Conservation (phyloP, 2,888 invertebrate genomes). For the Drosophila algonquin region DNA sequence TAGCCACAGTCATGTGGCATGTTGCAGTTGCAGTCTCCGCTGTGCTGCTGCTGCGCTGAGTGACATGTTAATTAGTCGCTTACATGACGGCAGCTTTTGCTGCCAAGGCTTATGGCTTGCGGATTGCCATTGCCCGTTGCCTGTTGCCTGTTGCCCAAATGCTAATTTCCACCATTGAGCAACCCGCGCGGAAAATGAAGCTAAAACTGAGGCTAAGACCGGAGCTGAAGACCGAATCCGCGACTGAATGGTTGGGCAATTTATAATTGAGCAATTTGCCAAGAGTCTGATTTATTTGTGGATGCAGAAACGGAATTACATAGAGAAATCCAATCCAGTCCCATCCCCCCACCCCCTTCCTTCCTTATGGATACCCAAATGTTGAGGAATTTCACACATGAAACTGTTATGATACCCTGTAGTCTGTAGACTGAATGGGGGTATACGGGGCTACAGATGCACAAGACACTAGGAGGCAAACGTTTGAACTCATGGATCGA, state of each 20-base stretch:
- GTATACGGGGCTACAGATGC: background rate
- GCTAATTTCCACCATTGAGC: conserved; percentile 68
- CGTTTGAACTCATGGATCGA: background rate
- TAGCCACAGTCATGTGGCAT: conserved; percentile 3
- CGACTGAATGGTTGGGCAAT: conserved; percentile 62
- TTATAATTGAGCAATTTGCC: conserved; percentile 77
- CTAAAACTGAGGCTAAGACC: conserved; percentile 12
- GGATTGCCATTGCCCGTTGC: conserved; percentile 35
- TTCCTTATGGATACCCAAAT: background rate
- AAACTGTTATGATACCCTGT: background rate
- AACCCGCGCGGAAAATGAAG: conserved; percentile 38
- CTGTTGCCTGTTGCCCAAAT: conserved; percentile 64
- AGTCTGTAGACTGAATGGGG: background rate
- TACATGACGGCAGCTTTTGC: conserved; percentile 79
- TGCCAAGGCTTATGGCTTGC: conserved; percentile 55
- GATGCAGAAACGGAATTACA: conserved; percentile 31
- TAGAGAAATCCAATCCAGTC: background rate
- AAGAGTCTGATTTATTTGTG: conserved; percentile 71
- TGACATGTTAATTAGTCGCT: conserved; percentile 81
- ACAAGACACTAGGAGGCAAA: background rate
- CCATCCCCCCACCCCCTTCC: background rate
- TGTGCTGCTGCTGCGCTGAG: conserved; percentile 54
- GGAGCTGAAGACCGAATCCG: conserved; percentile 6
- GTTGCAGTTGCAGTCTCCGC: conserved; percentile 19
- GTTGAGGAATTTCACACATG: background rate